Evolutionary conservation across 2,888 invertebrate genomes (phyloP), one percentile per base, ranked within the genome.

Genomic region (Drosophila lutescens): DNA sequence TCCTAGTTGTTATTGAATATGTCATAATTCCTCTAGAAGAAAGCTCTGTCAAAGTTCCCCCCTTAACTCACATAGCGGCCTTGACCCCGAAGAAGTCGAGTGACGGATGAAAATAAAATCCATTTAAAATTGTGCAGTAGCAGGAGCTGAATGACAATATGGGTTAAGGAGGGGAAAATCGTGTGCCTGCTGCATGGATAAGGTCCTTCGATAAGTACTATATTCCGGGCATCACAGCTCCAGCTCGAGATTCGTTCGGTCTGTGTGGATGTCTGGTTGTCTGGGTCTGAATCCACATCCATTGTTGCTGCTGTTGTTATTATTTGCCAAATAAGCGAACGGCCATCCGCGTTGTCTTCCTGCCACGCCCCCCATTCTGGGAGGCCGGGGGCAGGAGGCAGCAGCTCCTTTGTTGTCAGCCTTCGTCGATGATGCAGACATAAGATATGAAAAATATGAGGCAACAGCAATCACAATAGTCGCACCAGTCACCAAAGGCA

Each of bases 361-460:
- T 8, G 12, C 32, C 65, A 10, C 32, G 40, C 9, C 36, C 30
- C 26, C 46, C 6, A 0, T 8, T 26, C 46, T 26, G n/a, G 10
- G 23, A 17, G 17, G 49, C 46, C 5, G 26, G 26, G 5, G 17
- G 49, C 46, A 26, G 26, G 26, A 26, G 26, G 26, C 26, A 26
- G 26, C 26, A 46, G n/a, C 46, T 56, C 56, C 56, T 53, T 86
- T 86, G 86, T 86, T 86, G 85, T 86, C 81, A 80, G 66, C 38
- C 49, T 50, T 47, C 68, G 77, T 77, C 83, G 78, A 79, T 80
- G 88, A 88, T 85, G 88, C 84, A 88, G 86, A 85, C 88, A 83
- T 74, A 83, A 85, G 84, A 85, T 85, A 85, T 83, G 86, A 88
- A 78, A 88, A 85, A 86, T 86, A 83, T 85, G 82, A 83, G 72